Evolutionary conservation across 1,140 invertebrate genomes (phyloP).

Genomic region (Temnothorax curvispinosus): DNA sequence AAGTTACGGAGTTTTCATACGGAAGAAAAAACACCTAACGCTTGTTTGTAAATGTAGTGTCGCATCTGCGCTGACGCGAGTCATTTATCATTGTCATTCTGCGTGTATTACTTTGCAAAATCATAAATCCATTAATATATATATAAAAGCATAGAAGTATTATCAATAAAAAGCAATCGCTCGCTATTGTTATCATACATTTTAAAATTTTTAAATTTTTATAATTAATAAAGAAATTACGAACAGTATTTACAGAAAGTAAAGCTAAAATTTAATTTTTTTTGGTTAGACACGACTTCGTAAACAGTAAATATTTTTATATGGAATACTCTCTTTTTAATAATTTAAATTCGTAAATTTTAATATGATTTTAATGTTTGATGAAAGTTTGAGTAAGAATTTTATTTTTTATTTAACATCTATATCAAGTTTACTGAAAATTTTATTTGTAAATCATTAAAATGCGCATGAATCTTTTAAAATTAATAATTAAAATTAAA

Average conservation of each 20-base stretch:
- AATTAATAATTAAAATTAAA: neutral
- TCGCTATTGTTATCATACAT: neutral
- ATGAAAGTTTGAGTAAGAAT: neutral
- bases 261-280: neutral
- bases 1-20: slow-evolving; percentile 27
- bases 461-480: neutral
- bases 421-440: neutral
- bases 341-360: neutral
- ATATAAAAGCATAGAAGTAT: neutral
- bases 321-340: neutral
- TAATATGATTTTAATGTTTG: neutral
- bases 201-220: neutral
- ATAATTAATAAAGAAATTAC: neutral
- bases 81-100: slow-evolving; percentile 32
- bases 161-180: neutral
- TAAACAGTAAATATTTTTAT: neutral
- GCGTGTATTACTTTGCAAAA: neutral
- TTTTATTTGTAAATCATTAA: neutral
- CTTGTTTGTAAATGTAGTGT: slow-evolving; percentile 17
- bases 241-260: neutral
- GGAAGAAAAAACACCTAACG: neutral
- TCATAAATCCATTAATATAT: neutral
- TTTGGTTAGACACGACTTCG: neutral
- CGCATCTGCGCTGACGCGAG: neutral
- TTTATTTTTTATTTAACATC: neutral